Evolutionary conservation across 2,797 vertebrate genomes (phyloP), one percentile per base, ranked within the genome.

Genomic region (Jordanella pulchra): DNA sequence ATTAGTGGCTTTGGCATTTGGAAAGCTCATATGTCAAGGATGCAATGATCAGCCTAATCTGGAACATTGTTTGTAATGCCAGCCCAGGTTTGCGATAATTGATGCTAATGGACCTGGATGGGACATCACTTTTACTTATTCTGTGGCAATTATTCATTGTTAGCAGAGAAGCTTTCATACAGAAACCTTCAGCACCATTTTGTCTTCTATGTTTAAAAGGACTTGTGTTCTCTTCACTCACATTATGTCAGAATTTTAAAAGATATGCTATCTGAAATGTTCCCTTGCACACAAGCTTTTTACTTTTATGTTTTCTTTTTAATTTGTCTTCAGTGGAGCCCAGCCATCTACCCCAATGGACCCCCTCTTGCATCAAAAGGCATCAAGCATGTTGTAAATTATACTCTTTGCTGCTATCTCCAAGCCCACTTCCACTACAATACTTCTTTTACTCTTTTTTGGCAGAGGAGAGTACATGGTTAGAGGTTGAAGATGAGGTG

Each of bases 21-120:
- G 81, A 88, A 79, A 80, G 86, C 81, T 84, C 88, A 79, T 87
- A 80, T 87, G 82, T 89, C 88, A 84, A 80, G 76, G 83, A 85
- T 85, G 90, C 85, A 88, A 93, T 92, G 86, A 91, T 92, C 77
- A 87, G 85, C 85, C 89, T 93, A 87, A 93, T 94, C 89, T 88
- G 84, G 87, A 90, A 91, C 91, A 87, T 90, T 90, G 84, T 89
- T 88, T 86, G 82, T 85, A 84, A 89, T 87, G 89, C 85, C 90
- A 90, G 82, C 78, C 81, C 84, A 84, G 82, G 75, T 91, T 89
- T 88, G 83, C 65, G 77, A 71, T 92, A 89, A 93, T 90, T 84
- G 85, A 91, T 83, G 86, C 82, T 91, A 92, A 92, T 91, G 77
- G 84, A 25, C 87, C 56, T 77, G 78, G 92, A 92, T 86, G 79